These are phyloP conservation scores for Poecile atricapillus DNA, from an alignment of 2,113 vertebrate species.

Conservation along the genomic window DNA sequence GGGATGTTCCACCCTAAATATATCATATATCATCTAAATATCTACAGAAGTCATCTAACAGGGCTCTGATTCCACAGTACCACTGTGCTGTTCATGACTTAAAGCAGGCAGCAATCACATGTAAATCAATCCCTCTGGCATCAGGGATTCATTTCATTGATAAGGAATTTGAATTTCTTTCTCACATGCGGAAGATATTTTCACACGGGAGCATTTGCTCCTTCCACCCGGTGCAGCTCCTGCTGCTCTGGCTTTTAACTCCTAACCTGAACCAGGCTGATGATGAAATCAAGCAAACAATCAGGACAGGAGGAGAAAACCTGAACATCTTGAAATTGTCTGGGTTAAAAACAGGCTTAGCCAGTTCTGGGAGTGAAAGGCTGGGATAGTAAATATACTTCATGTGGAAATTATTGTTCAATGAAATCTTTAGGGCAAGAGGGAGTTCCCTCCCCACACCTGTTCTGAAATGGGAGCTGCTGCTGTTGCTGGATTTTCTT, in stretches of 20 bases:
- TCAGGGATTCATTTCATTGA: neutral
- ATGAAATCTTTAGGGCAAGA: conserved; percentile 36
- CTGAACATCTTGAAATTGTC: conserved; percentile 34
- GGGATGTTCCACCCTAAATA: neutral
- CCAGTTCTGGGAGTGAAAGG: conserved; percentile 21
- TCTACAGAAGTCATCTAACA: neutral
- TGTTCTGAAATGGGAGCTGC: conserved; percentile 51
- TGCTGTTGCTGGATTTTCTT: conserved; percentile 22
- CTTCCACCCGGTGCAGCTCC: neutral
- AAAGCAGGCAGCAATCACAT: neutral
- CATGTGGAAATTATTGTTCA: conserved; percentile 47
- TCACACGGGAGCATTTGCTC: conserved; percentile 10
- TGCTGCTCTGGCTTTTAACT: neutral
- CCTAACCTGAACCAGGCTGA: neutral
- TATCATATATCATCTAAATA: neutral
- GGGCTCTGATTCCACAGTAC: neutral
- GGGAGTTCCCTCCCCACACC: conserved; percentile 50
- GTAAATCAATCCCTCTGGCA: conserved; percentile 15
- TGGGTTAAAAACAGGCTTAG: conserved; percentile 21
- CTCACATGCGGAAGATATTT: neutral
- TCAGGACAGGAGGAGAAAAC: conserved; percentile 27
- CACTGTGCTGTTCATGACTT: neutral
- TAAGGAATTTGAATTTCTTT: conserved; percentile 23
- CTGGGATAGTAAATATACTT: conserved; percentile 19
- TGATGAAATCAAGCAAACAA: conserved; percentile 17